Evolutionary conservation across 2,113 vertebrate species (phyloP).

Genomic region (Rhinogobius similis): DNA sequence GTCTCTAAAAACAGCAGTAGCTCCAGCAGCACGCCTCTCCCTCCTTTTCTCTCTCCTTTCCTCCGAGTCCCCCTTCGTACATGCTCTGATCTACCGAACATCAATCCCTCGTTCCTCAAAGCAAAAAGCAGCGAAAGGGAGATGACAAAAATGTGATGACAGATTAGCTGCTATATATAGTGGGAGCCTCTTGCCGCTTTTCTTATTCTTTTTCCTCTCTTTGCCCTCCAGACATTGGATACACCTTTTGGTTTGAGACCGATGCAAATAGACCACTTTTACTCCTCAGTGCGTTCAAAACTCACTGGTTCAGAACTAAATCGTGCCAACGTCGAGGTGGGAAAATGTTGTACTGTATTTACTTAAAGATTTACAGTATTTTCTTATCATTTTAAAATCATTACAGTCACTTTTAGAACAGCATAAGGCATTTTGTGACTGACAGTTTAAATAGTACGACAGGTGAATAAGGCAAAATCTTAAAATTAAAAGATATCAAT

Average conservation of each 20-base stretch:
- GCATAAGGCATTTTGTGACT: too few species aligned
- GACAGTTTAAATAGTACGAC: too few species aligned
- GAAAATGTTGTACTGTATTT: not conserved
- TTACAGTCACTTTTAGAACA: too few species aligned
- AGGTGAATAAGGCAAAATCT: too few species aligned
- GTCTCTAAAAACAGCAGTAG: conserved; percentile 50
- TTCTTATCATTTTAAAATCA: too few species aligned
- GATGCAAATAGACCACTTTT: conserved; percentile 55
- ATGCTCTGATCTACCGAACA: conserved; percentile 66
- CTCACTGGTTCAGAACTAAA: conserved; percentile 23
- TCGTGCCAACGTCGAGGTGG: not conserved
- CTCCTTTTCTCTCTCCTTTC: conserved; percentile 34
- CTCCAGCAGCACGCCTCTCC: conserved; percentile 36
- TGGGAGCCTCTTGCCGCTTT: conserved; percentile 40
- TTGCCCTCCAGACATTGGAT: conserved; percentile 57
- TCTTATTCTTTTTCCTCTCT: conserved; percentile 62
- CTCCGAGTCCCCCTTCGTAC: conserved; percentile 52
- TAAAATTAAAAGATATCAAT: too few species aligned
- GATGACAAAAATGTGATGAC: conserved; percentile 69
- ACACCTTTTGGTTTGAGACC: conserved; percentile 55
- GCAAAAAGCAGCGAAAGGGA: conserved; percentile 56
- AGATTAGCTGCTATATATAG: conserved; percentile 75
- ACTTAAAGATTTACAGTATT: not conserved
- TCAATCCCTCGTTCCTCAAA: conserved; percentile 68
- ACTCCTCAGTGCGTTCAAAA: conserved; percentile 21